Evolutionary conservation across 2,113 vertebrate genomes (phyloP).

Genomic region (mouse (Mus musculus)): DNA sequence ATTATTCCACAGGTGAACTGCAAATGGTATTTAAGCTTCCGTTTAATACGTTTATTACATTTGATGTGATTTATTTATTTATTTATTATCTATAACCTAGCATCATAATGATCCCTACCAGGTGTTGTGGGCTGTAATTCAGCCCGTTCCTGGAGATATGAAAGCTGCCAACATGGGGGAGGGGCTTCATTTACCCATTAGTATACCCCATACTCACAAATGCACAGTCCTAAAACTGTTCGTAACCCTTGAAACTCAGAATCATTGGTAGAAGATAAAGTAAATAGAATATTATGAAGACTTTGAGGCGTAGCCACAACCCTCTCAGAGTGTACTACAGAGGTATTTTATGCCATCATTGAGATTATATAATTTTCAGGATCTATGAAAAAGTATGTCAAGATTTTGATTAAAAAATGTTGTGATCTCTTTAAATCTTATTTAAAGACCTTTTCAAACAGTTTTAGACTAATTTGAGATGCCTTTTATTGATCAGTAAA

Average conservation of each 20-base stretch:
- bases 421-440: conserved; percentile 14
- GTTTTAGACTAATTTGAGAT: conserved; percentile 32
- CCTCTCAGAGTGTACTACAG: background rate
- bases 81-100: background rate
- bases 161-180: background rate
- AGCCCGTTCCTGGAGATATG: background rate
- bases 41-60: conserved; percentile 55
- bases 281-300: conserved; percentile 19
- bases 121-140: background rate
- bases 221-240: background rate
- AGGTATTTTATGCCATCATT: conserved; percentile 31
- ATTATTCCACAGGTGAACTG: background rate
- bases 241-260: background rate
- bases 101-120: background rate
- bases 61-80: conserved; percentile 40
- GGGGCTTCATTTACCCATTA: background rate
- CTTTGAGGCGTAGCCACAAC: conserved; percentile 15
- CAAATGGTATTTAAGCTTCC: background rate
- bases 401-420: conserved; percentile 34
- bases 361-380: conserved; percentile 49
- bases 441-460: conserved; percentile 33
- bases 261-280: background rate
- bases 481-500: conserved; percentile 49
- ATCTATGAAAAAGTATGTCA: conserved; percentile 6
- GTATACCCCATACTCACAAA: background rate